Evolutionary conservation across 2,113 vertebrate species (phyloP), one percentile per base, ranked within the genome.

Genomic region (Amphilophus citrinellus): DNA sequence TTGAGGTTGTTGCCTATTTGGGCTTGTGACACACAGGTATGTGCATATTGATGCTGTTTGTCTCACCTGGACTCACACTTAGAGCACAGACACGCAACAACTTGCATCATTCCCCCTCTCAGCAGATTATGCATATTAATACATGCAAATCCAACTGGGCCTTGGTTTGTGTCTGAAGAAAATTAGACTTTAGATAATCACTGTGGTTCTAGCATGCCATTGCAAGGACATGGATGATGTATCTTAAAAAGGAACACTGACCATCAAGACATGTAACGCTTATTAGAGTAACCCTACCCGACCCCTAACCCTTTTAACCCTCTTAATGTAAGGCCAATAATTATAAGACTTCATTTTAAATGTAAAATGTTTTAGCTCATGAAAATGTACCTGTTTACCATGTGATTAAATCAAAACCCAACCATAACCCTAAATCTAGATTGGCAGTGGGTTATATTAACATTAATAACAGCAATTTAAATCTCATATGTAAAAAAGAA

Each of bases 91-190:
- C 56, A 73, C 35, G 20, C 37, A 14, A 39, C 53, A 61, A 61
- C 32, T 39, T 27, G 58, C 10, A 27, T n/a, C 3, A 24, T 61
- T 47, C 27, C 32, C 76, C 60, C 79, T 56, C 18, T 18, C 61
- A 47, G 87, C 79, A 83, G 44, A 22, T 65, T 42, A 90, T 93
- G 68, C 82, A 95, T 94, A 92, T 93, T 93, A 78, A 95, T 92
- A 18, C 76, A 93, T 93, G 89, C 86, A 89, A 95, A 94, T 89
- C 5, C 47, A 22, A 3, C 42, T 60, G 24, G 35, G 57, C 57
- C 53, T 85, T 68, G 62, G 50, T 53, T 57, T 61, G 61, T 75
- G 61, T 50, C 56, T 82, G 58, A 61, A 22, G 8, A 5, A 11
- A 24, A 18, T 17, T 18, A 7, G 50, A 18, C 15, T 18, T 18